These are phyloP conservation scores for Pelusios castaneus DNA, from an alignment of 2,113 vertebrate species.

Conservation along the genomic window DNA sequence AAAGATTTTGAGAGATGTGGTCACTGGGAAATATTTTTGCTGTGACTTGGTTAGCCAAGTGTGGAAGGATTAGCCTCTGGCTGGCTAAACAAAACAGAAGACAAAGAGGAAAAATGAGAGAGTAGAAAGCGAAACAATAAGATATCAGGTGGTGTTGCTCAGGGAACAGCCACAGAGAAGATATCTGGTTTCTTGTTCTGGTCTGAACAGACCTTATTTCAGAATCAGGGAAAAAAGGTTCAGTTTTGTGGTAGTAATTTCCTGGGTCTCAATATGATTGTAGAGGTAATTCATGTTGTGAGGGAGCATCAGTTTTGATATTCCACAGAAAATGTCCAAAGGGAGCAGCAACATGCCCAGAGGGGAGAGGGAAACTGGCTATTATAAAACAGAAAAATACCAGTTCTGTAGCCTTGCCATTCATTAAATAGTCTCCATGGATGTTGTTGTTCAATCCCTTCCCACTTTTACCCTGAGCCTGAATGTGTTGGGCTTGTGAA, in stretches of 20 bases:
- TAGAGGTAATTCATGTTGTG: not conserved
- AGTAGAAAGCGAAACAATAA: not conserved
- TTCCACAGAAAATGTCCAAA: not conserved
- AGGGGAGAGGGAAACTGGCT: not conserved
- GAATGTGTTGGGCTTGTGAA: not conserved
- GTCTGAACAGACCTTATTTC: not conserved
- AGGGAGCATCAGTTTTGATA: not conserved
- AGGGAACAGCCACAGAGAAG: not conserved
- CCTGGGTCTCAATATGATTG: not conserved
- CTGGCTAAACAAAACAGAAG: not conserved
- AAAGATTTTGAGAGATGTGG: not conserved
- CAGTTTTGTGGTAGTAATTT: not conserved
- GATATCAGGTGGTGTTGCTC: not conserved
- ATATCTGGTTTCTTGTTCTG: not conserved
- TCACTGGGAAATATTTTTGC: not conserved
- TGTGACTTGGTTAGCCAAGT: not conserved
- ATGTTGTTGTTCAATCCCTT: fast-evolving
- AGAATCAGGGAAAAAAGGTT: not conserved
- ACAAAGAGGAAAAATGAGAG: not conserved
- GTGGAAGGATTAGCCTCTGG: not conserved
- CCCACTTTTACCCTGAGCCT: not conserved
- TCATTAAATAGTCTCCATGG: not conserved
- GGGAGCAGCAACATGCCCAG: not conserved
- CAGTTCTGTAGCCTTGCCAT: not conserved
- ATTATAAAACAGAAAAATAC: not conserved